Conservation (phyloP, 2,888 invertebrate species). For the Erannis defoliaria region DNA sequence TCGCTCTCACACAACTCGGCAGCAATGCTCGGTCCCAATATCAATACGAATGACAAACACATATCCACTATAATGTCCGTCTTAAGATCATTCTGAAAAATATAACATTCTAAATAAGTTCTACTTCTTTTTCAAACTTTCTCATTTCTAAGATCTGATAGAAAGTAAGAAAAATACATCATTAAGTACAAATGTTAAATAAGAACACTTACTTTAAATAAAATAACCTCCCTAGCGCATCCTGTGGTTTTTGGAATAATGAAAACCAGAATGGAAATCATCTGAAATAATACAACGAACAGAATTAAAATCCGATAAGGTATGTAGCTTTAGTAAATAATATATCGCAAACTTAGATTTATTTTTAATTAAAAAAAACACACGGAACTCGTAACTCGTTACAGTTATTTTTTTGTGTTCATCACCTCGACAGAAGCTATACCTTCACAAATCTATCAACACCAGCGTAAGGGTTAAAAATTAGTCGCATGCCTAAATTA, state of each 20-base stretch:
- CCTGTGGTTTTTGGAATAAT: not conserved
- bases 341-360: too few species aligned
- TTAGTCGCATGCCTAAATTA: too few species aligned
- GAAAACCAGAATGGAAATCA: not conserved
- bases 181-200: not conserved
- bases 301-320: not conserved
- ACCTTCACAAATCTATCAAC: too few species aligned
- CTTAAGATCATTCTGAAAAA: not conserved
- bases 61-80: not conserved
- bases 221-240: not conserved
- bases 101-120: not conserved
- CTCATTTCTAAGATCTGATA: too few species aligned
- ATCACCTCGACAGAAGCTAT: too few species aligned
- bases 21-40: not conserved
- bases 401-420: too few species aligned
- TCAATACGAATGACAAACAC: not conserved
- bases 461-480: too few species aligned
- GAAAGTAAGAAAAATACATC: not conserved
- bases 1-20: constrained; percentile 2
- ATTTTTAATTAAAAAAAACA: too few species aligned
- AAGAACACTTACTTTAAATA: not conserved
- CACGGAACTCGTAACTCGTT: too few species aligned
- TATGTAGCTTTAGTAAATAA: not conserved
- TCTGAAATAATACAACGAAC: not conserved
- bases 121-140: not conserved